These are phyloP conservation scores for Suncus etruscus DNA, from an alignment of 2,113 vertebrate genomes.

Conservation along the genomic window DNA sequence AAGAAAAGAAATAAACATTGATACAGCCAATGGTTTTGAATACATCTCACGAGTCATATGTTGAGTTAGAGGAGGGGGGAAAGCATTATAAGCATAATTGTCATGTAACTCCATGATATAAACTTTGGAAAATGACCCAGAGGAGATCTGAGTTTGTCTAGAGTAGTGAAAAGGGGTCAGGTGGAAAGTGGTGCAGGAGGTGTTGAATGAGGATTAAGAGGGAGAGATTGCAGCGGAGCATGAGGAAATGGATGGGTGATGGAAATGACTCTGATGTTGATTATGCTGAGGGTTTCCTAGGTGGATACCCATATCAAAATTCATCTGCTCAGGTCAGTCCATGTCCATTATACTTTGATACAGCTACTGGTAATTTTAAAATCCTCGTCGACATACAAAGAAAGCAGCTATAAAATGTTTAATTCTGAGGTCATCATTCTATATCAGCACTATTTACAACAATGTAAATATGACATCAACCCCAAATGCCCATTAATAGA, in stretches of 20 bases:
- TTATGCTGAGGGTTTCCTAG: neutral
- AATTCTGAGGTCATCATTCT: no score
- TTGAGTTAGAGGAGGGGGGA: neutral
- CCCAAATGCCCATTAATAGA: no score
- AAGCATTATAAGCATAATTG: no score
- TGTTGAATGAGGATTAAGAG: neutral
- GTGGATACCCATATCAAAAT: neutral
- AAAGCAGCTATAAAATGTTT: neutral
- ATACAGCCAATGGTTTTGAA: no score
- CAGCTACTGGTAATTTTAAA: neutral
- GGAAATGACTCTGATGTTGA: neutral
- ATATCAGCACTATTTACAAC: no score
- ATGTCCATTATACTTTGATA: neutral
- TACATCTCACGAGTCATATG: neutral
- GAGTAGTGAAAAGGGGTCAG: no score
- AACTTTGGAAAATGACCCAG: neutral
- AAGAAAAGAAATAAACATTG: no score
- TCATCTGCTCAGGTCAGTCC: neutral
- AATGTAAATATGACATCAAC: no score
- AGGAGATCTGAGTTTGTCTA: no score
- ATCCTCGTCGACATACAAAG: neutral
- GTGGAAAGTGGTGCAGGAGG: no score
- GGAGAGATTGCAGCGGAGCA: no score
- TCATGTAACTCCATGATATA: neutral
- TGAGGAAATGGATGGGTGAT: neutral